Evolutionary conservation across 2,888 invertebrate genomes (phyloP), one percentile per base, ranked within the genome.

Genomic region (Agrotis puta): DNA sequence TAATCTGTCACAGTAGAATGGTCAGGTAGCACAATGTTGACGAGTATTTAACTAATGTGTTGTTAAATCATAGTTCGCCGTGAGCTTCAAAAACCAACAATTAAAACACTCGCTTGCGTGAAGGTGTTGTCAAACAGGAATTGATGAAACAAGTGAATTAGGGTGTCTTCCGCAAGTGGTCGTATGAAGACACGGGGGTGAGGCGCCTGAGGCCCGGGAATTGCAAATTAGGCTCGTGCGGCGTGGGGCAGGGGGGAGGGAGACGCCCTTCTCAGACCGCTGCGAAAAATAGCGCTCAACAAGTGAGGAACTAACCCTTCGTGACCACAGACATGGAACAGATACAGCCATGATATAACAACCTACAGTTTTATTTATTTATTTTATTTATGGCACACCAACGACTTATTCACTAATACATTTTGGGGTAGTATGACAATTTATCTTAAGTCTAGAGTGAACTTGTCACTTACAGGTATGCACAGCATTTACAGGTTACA

Each of bases 241-340:
- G 81, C 48, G 77, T 68, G 62, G 69, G 78, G 56, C 20, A 13
- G 18, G 24, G 59, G 77, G 27, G 81, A 39, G 54, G 70, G 24
- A 56, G 66, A 43, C 54, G 61, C 58, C 64, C 63, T 57, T 56
- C 71, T 71, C 70, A 64, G 70, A 22, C 66, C 74, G 80, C 78
- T 74, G 84, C 79, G 88, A 90, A 89, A 90, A 89, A 90, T 87
- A 81, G 72, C 86, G 89, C 83, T 92, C 92, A 92, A 92, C 92
- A 92, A 92, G 92, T 92, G 89, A 87, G 77, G 82, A 82, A 73
- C 82, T 77, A 83, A 83, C 84, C 81, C 82, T 86, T 79, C 58
- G 74, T 71, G 72, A 72, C 69, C 72, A 64, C 66, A 69, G 68
- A 79, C 63, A 64, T 18, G 39, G 45, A 64, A 56, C 27, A 67